These are phyloP conservation scores for Gobiocypris rarus DNA, from an alignment of 2,113 vertebrate species.

Conservation along the genomic window DNA sequence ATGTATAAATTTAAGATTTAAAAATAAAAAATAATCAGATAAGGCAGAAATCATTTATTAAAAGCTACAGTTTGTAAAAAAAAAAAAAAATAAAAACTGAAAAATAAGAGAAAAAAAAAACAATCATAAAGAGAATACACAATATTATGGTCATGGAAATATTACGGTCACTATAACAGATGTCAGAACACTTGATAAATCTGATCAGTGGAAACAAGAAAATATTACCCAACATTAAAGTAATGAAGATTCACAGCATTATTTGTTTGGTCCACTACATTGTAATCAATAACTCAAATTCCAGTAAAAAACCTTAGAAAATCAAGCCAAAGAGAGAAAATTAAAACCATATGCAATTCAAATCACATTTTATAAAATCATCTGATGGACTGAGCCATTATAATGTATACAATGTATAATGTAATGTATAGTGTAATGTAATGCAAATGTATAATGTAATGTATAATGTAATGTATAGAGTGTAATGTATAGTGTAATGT, in stretches of 20 bases:
- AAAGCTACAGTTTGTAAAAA: constrained; percentile 15
- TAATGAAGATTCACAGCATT: constrained; percentile 7
- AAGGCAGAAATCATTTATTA: constrained; percentile 13
- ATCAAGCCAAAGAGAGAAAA: not conserved
- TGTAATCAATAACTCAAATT: not conserved
- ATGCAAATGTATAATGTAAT: not conserved
- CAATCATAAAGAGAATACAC: not conserved
- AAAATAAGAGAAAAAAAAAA: not conserved
- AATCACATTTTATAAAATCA: not conserved
- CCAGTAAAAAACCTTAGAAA: constrained; percentile 19
- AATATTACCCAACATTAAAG: not conserved
- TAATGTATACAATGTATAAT: not conserved
- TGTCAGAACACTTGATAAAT: not conserved
- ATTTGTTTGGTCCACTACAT: not conserved
- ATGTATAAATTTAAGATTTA: not conserved
- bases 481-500: too few relatives aligned
- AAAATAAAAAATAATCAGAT: not conserved
- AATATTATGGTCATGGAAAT: not conserved
- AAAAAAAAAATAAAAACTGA: not conserved
- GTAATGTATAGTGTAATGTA: not conserved
- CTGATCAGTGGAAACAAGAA: not conserved
- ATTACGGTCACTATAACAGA: not conserved
- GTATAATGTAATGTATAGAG: not conserved
- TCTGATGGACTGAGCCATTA: not conserved
- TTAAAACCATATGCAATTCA: not conserved